Conservation (phyloP, 2,797 vertebrate species). For the Thripadectes ignobilis region DNA sequence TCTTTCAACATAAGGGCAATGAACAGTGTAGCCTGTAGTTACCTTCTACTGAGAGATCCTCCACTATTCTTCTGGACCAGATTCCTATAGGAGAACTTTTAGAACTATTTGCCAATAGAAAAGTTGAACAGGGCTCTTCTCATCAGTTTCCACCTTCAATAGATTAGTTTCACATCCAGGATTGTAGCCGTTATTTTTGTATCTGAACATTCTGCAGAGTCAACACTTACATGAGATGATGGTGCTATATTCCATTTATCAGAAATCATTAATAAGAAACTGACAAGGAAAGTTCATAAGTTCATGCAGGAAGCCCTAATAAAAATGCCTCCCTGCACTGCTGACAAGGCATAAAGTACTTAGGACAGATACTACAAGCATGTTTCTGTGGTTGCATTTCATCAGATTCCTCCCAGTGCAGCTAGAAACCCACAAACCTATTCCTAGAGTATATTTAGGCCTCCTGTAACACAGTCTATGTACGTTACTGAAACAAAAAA, state of each 20-base stretch:
- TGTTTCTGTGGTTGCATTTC: neutral
- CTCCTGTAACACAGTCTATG: neutral
- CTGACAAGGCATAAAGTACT: neutral
- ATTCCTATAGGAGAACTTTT: neutral
- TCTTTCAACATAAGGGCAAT: neutral
- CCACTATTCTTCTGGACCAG: neutral
- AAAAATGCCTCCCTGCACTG: neutral
- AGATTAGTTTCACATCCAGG: neutral
- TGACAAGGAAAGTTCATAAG: slow-evolving; percentile 3
- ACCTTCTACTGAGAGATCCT: neutral
- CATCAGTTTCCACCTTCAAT: neutral
- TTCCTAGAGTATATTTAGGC: slow-evolving; percentile 14
- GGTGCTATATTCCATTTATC: neutral
- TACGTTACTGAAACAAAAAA: neutral
- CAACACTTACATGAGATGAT: neutral
- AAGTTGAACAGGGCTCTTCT: neutral
- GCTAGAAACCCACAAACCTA: slow-evolving; percentile 25
- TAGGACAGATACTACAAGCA: neutral
- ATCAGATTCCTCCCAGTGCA: neutral
- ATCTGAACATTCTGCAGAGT: neutral
- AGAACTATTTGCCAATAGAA: neutral
- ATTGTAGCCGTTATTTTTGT: neutral
- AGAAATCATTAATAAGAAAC: neutral
- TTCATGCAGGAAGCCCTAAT: neutral
- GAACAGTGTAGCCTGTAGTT: neutral